These are phyloP conservation scores for Corythucha ciliata DNA, from an alignment of 2,888 invertebrate species.

Conservation along the genomic window DNA sequence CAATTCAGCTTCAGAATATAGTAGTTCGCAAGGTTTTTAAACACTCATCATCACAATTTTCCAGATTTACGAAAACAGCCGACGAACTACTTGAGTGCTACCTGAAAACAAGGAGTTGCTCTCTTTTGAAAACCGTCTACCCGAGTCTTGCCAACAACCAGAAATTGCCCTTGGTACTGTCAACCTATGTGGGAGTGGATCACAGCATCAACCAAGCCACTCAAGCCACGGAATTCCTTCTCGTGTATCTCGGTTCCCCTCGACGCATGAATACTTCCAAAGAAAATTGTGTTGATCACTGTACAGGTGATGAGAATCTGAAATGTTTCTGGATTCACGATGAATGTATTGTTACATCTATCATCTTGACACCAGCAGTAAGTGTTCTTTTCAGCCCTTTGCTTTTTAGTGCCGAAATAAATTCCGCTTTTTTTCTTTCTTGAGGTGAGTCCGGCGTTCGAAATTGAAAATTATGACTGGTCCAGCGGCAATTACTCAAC, in stretches of 20 bases:
- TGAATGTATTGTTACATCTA: slow-evolving; percentile 56
- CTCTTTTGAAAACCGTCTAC: slow-evolving; percentile 50
- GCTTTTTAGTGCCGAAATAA: too few species aligned
- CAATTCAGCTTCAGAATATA: too few species aligned
- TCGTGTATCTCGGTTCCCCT: slow-evolving; percentile 54
- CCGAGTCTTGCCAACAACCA: slow-evolving; percentile 39
- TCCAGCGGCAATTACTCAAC: slow-evolving; percentile 67
- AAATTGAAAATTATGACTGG: slow-evolving; percentile 63
- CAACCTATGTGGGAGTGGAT: slow-evolving; percentile 56
- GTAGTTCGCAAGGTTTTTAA: too few species aligned
- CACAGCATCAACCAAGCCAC: slow-evolving; percentile 46
- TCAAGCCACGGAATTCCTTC: slow-evolving; percentile 50
- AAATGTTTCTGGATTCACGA: slow-evolving; percentile 47
- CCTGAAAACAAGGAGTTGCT: slow-evolving; percentile 60
- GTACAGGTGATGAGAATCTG: slow-evolving; percentile 38
- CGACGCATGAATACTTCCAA: slow-evolving; percentile 37
- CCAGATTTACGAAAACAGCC: slow-evolving; percentile 43
- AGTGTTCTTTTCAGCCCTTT: too few species aligned
- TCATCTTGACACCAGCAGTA: slow-evolving; percentile 61
- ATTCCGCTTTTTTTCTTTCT: slow-evolving; percentile 60
- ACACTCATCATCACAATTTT: too few species aligned
- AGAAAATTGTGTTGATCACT: slow-evolving; percentile 43
- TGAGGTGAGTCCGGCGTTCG: slow-evolving; percentile 77
- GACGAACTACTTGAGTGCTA: slow-evolving; percentile 73
- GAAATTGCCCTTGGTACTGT: slow-evolving; percentile 34